Percentiles rank a stretch among this genome's conserved stretches.
phyloP scores from a whole-genome alignment of 2,113 vertebrate genomes.

The Spilogale gracilis region DNA sequence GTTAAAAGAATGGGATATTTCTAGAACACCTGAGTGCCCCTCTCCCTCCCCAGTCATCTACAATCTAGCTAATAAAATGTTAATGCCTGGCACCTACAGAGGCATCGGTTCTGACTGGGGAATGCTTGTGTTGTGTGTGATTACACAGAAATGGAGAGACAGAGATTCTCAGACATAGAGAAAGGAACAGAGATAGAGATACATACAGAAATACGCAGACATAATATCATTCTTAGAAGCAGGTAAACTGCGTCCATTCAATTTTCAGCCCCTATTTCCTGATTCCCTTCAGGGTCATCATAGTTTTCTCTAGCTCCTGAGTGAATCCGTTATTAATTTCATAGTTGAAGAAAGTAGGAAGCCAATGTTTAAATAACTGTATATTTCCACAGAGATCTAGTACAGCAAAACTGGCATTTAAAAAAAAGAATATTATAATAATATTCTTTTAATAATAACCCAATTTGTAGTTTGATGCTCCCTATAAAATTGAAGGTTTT shows the following conservation, averaged over 20 bases:
- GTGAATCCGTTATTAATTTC: not conserved
- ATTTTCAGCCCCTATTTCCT: not conserved
- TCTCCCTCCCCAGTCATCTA: not conserved
- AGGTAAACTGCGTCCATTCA: not conserved
- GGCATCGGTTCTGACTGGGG: not conserved
- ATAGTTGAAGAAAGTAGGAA: slow-evolving; percentile 45
- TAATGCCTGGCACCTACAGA: not conserved
- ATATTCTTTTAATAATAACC: not conserved
- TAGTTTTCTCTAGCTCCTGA: not conserved
- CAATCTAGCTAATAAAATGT: not conserved
- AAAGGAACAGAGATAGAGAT: not conserved
- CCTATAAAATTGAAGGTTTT: not conserved
- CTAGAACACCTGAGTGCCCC: not conserved
- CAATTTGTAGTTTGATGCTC: not conserved
- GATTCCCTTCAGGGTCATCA: not conserved
- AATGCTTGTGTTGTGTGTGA: not conserved
- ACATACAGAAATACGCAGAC: not conserved
- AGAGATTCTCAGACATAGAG: not conserved
- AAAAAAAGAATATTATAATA: not conserved
- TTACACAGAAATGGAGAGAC: not conserved
- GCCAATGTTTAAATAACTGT: not conserved
- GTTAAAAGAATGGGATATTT: slow-evolving; percentile 12
- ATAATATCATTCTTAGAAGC: not conserved
- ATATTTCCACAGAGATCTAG: not conserved
- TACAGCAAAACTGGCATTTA: not conserved